Evolutionary conservation across 2,888 invertebrate species (phyloP).

Genomic region (Diaprepes abbreviatus): DNA sequence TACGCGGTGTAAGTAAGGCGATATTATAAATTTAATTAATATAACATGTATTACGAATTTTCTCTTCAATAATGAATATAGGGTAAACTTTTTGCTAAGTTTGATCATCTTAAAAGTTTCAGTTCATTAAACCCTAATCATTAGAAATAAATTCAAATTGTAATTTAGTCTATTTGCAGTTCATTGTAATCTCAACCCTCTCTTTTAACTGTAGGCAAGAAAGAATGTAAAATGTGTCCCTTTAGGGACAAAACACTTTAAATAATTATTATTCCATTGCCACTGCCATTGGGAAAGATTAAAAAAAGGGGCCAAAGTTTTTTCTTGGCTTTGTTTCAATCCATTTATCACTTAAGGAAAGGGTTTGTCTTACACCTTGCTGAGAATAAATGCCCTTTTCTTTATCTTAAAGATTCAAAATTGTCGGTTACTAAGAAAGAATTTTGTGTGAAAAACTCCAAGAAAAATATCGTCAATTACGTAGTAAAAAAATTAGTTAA

Average conservation of each 20-base stretch:
- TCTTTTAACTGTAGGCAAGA: constrained; percentile 49
- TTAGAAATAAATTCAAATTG: constrained; percentile 54
- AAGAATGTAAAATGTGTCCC: constrained; percentile 62
- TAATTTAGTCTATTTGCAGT: constrained; percentile 61
- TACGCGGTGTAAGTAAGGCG: too few relatives aligned
- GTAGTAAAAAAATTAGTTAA: too few relatives aligned
- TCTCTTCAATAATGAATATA: too few relatives aligned
- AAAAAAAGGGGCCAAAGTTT: constrained; percentile 48
- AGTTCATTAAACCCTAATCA: constrained; percentile 24
- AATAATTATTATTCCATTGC: constrained; percentile 62
- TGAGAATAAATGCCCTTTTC: constrained; percentile 1
- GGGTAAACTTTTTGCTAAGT: too few relatives aligned
- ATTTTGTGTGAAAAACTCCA: too few relatives aligned
- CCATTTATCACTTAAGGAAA: constrained; percentile 44
- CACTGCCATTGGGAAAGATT: constrained; percentile 55
- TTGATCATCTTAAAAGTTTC: background rate
- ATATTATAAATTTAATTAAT: too few relatives aligned
- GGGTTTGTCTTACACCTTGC: constrained; percentile 32
- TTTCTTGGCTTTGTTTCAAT: constrained; percentile 43
- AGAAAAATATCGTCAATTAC: too few relatives aligned
- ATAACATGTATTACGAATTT: too few relatives aligned
- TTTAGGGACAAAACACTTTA: constrained; percentile 63
- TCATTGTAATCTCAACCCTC: constrained; percentile 59
- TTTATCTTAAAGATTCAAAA: background rate
- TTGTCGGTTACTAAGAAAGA: too few relatives aligned